Conservation (phyloP, 2,888 invertebrate species). For the Amblyteles armatorius region DNA sequence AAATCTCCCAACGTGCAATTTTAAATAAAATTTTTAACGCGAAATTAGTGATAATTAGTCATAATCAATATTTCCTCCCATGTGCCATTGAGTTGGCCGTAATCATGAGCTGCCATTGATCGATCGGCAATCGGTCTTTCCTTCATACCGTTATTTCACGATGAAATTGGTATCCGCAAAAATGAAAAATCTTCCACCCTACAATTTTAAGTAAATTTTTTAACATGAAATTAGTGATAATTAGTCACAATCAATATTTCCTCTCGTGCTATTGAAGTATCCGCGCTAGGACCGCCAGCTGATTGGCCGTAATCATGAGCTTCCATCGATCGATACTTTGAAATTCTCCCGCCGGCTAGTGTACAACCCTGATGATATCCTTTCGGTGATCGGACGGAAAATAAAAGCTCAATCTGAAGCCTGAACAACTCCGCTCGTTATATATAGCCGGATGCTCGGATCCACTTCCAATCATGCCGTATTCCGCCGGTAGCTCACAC, state of each 20-base stretch:
- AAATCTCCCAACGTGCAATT: neutral
- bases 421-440: neutral
- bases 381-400: neutral
- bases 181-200: too few species aligned
- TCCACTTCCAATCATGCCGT: constrained; percentile 67
- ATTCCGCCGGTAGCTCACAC: constrained; percentile 46
- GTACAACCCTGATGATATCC: neutral
- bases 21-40: too few species aligned
- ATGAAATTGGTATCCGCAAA: too few species aligned
- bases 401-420: constrained; percentile 7
- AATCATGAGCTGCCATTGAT: neutral
- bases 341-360: neutral
- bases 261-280: too few species aligned
- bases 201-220: too few species aligned
- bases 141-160: too few species aligned
- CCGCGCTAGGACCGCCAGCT: neutral
- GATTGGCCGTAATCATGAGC: neutral
- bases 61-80: too few species aligned
- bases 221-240: too few species aligned
- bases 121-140: constrained; percentile 12
- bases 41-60: too few species aligned
- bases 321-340: neutral
- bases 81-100: neutral
- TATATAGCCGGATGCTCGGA: constrained; percentile 13
- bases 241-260: too few species aligned